These are phyloP conservation scores for Drosophila triauraria DNA, from an alignment of 1,140 invertebrate species.

Conservation along the genomic window DNA sequence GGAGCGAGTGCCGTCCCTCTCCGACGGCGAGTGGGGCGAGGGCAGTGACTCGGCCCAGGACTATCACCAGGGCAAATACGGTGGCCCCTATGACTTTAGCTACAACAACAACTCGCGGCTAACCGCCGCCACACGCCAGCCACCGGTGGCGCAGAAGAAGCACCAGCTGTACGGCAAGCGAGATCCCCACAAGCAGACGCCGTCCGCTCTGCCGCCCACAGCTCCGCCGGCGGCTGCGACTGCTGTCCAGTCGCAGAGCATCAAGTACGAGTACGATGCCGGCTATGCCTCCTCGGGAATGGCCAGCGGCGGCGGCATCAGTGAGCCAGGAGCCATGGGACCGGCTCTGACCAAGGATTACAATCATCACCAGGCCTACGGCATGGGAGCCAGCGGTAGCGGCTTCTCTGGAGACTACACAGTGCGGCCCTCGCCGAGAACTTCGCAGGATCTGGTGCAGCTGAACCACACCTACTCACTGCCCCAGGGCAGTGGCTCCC, in stretches of 20 bases:
- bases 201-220: constrained; percentile 46
- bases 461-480: constrained; percentile 95
- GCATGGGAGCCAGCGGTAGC: constrained; percentile 67
- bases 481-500: constrained; percentile 89
- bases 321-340: constrained; percentile 85
- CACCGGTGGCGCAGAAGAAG: constrained; percentile 94
- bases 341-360: constrained; percentile 85
- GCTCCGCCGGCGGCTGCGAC: constrained; percentile 50
- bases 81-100: constrained; percentile 91
- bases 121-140: constrained; percentile 84
- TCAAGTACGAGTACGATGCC: constrained; percentile 88
- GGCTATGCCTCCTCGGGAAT: constrained; percentile 61
- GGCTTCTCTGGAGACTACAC: constrained; percentile 88
- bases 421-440: constrained; percentile 86
- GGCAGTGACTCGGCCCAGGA: constrained; percentile 92
- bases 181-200: constrained; percentile 89
- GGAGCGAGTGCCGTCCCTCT: constrained; percentile 93
- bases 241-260: constrained; percentile 85
- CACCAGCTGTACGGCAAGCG: constrained; percentile 96
- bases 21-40: constrained; percentile 95
- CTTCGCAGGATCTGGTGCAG: constrained; percentile 88
- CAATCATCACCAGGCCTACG: constrained; percentile 86
- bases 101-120: constrained; percentile 86
- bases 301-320: constrained; percentile 43
- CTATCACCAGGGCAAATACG: constrained; percentile 89